Base-by-base conservation (phyloP, 2,888 invertebrate genomes). In the Hypselothyrea guttata region DNA sequence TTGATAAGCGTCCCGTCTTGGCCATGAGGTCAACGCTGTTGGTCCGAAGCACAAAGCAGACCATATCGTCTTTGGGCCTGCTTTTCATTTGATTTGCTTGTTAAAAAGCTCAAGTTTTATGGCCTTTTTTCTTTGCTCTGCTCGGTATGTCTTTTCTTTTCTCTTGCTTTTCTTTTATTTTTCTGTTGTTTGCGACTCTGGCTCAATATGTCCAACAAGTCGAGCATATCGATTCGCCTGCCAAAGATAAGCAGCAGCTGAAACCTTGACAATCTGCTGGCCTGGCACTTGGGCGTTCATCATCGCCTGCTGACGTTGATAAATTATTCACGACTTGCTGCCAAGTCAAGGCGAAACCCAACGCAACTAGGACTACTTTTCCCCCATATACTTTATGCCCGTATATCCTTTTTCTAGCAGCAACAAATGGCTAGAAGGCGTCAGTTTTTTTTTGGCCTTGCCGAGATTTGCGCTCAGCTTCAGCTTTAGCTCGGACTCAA, bases 41-140 rank as follows among this genome's bases (percentile, higher is more conserved):
- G 83, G 71, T 83, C 64, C 64, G 63, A 51, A 48, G 45, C 46
- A 34, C 40, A 13, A 15, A 37, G 38, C 44, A 46, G 40, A 27
- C 16, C 34, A 15, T 45, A 38, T n/a, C 31, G 37, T 53, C 55
- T 55, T 70, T 60, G 71, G 63, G 45, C 41, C 46, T 61, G 61
- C 66, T 61, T 79, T 83, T 83, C 74, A 77, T 82, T 79, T 74
- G 84, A 75, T 76, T 76, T 83, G 72, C 74, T 85, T 83, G 81
- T 79, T 81, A 76, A 83, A 83, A 81, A 81, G 81, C 81, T 83
- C 77, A 84, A 81, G 81, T 83, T 85, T 81, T 79, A 85, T 85
- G 83, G 84, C 64, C 73, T 65, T 68, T n/a, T 66, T 64, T 22
- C 22, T 22, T 22, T 5, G 2, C 22, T 5, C 22, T 4, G 22